Conservation (phyloP, 2,113 vertebrate genomes). For the Otis tarda region DNA sequence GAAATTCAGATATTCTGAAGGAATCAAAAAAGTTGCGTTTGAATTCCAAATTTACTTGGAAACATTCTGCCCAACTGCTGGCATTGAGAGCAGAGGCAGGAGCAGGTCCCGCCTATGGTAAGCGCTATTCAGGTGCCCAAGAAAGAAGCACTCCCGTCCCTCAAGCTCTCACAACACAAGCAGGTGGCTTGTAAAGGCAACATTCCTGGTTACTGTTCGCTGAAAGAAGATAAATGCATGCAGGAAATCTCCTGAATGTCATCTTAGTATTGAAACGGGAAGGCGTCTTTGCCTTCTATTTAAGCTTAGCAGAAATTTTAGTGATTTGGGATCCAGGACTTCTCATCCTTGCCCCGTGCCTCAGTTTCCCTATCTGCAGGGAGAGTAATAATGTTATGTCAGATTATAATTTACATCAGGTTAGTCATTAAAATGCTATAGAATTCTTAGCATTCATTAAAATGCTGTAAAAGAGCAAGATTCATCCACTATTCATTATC, state of each 20-base stretch:
- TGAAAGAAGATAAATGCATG: not conserved
- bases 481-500: not conserved
- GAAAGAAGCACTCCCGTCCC: not conserved
- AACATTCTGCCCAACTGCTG: not conserved
- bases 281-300: not conserved
- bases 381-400: not conserved
- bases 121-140: rapidly evolving
- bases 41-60: not conserved
- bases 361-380: not conserved
- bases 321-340: not conserved
- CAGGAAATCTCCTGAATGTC: not conserved
- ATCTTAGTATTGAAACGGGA: not conserved
- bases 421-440: not conserved
- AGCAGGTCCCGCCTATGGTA: not conserved
- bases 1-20: not conserved
- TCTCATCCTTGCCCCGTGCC: rapidly evolving
- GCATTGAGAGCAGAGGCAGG: not conserved
- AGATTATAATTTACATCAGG: not conserved
- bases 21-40: rapidly evolving
- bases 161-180: not conserved
- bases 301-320: not conserved
- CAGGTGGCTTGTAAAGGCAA: not conserved
- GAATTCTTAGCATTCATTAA: not conserved
- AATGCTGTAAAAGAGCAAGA: not conserved
- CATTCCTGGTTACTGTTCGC: rapidly evolving